Percentiles rank a stretch among this genome's conserved stretches.
phyloP scores from a whole-genome alignment of 30 jellyfish, hydroid and myxozoan genomes.

The Aurelia aurita complex sp. Pacific region DNA sequence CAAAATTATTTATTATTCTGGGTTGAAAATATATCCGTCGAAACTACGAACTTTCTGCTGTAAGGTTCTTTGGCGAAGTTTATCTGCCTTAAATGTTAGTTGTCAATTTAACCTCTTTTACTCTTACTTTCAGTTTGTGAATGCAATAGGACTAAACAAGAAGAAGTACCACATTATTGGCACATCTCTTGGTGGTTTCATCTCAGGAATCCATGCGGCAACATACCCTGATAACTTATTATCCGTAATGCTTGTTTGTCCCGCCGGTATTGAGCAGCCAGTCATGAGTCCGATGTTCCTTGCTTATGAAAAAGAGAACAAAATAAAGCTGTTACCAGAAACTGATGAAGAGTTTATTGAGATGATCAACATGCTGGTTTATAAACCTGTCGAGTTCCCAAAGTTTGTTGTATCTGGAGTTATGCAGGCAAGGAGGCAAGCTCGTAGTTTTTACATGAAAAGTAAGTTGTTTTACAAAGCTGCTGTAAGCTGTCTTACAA shows the following conservation, averaged over 20 bases:
- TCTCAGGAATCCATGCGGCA: slow-evolving; percentile 79
- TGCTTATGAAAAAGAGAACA: slow-evolving; percentile 32
- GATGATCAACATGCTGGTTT: slow-evolving; percentile 62
- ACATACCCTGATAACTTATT: slow-evolving; percentile 42
- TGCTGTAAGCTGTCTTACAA: slow-evolving; percentile 23
- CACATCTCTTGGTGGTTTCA: slow-evolving; percentile 75
- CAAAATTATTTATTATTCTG: too few relatives aligned
- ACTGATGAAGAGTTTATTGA: slow-evolving; percentile 49
- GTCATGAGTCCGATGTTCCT: slow-evolving; percentile 33
- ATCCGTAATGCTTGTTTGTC: slow-evolving; percentile 65
- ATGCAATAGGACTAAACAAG: slow-evolving; percentile 63
- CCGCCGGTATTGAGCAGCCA: slow-evolving; percentile 71
- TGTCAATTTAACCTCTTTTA: too few relatives aligned
- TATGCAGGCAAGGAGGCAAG: slow-evolving; percentile 66
- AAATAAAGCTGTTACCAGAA: slow-evolving; percentile 56
- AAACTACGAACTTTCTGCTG: too few relatives aligned
- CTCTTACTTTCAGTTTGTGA: slow-evolving; percentile 60
- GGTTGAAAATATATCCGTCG: too few relatives aligned
- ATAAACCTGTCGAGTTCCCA: slow-evolving; percentile 65
- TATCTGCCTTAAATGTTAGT: too few relatives aligned
- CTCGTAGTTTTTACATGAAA: slow-evolving; percentile 41
- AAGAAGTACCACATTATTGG: slow-evolving; percentile 76
- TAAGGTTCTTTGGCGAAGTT: too few relatives aligned
- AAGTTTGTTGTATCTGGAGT: slow-evolving; percentile 57
- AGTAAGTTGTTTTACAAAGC: slow-evolving; percentile 19